Evolutionary conservation across 2,888 invertebrate species (phyloP).

Genomic region (Netelia melanura): DNA sequence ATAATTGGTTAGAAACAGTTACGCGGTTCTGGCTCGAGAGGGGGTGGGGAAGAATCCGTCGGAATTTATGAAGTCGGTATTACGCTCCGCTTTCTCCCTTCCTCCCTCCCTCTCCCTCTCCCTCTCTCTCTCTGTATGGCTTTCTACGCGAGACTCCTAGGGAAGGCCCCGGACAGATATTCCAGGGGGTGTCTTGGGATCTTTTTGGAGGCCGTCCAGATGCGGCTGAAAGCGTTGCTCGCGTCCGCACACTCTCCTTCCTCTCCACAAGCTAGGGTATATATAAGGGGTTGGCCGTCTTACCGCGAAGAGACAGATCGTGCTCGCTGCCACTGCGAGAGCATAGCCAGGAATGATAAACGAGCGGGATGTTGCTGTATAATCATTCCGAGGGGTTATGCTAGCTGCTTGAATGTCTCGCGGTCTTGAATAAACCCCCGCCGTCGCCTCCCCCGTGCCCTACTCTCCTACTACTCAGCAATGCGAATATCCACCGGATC

Average conservation of each 20-base stretch:
- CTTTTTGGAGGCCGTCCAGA: slow-evolving; percentile 83
- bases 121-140: slow-evolving; percentile 16
- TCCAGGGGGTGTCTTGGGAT: slow-evolving; percentile 76
- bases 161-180: slow-evolving; percentile 74
- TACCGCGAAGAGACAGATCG: slow-evolving; percentile 82
- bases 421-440: slow-evolving; percentile 37
- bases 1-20: slow-evolving; percentile 84
- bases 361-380: slow-evolving; percentile 82
- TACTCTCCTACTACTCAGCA: background rate
- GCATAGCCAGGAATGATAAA: slow-evolving; percentile 79
- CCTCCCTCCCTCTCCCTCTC: slow-evolving; percentile 11
- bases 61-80: slow-evolving; percentile 81
- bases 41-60: slow-evolving; percentile 67
- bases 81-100: slow-evolving; percentile 9
- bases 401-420: slow-evolving; percentile 68
- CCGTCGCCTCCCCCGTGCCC: background rate
- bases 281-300: slow-evolving; percentile 81
- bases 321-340: slow-evolving; percentile 75
- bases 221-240: slow-evolving; percentile 70
- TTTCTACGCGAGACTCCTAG: slow-evolving; percentile 43
- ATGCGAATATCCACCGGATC: background rate
- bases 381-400: slow-evolving; percentile 77
- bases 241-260: slow-evolving; percentile 38
- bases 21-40: slow-evolving; percentile 77
- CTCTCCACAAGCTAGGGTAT: slow-evolving; percentile 14